phyloP scores from a whole-genome alignment of 2,797 vertebrate species.

The Limnodromus scolopaceus region DNA sequence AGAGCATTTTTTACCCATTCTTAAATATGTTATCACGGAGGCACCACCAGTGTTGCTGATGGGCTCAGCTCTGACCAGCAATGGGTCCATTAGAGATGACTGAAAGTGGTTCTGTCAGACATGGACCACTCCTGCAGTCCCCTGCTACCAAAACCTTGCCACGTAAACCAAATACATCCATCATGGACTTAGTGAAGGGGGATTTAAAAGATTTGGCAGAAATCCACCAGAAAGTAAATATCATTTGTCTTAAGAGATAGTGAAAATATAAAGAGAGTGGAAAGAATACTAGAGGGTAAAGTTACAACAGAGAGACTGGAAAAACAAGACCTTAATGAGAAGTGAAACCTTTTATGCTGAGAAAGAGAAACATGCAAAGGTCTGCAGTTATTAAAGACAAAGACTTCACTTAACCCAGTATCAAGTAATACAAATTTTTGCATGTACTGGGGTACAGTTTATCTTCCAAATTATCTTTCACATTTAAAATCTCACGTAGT shows the following conservation, averaged over 20 bases:
- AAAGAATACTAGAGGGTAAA: neutral
- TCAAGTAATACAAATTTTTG: neutral
- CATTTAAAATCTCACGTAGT: neutral
- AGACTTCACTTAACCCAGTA: neutral
- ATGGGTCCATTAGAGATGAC: neutral
- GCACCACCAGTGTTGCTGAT: fast-evolving
- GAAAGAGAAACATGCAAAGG: neutral
- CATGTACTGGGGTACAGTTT: neutral
- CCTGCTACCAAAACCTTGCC: neutral
- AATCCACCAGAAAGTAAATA: neutral
- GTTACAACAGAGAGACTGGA: neutral
- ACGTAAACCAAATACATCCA: neutral
- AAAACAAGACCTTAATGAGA: neutral
- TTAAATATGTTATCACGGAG: neutral
- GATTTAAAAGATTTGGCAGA: neutral
- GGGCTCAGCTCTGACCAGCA: neutral
- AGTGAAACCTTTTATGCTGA: neutral
- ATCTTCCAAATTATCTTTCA: neutral
- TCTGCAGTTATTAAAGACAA: neutral
- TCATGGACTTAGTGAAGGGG: neutral
- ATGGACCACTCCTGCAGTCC: neutral
- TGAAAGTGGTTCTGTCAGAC: neutral
- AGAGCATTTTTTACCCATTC: neutral
- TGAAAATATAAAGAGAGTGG: neutral
- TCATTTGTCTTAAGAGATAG: neutral